Base-by-base conservation (phyloP, 2,113 vertebrate genomes). In the Hippocampus barbouri region DNA sequence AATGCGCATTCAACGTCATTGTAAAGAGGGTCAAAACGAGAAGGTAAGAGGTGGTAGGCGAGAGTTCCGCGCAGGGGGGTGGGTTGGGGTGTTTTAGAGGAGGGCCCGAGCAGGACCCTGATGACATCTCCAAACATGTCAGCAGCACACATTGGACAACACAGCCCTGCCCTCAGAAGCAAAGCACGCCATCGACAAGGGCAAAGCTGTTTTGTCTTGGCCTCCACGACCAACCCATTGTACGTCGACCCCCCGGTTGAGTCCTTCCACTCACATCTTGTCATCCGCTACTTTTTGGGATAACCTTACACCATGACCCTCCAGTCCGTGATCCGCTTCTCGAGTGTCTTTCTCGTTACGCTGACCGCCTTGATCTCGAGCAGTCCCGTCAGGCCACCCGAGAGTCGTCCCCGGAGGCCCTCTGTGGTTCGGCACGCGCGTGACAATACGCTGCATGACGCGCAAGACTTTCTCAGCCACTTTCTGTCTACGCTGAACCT, bases 401-500 rank as follows among this genome's bases (percentile, higher is more conserved):
- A 94, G 66, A 91, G 87, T 73, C 91, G 88, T 1, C 82, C 68
- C 75, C 75, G 68, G 76, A 69, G 53, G 53, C 21, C 63, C 21
- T 88, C 91, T 21, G 66, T 90, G 74, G 88, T 88, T 67, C 88
- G 92, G 23, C 88, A 93, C 57, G 89, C 90, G 0, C 89, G 89
- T 0, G 94, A 94, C 83, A 84, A 90, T 76, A 87, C 93, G 63
- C 89, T 94, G 62, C 91, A 94, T 2, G 92, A 95, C 85, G 91
- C 95, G 60, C 93, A 93, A 89, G 92, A 90, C 0, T 83, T 98
- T 77, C 88, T 98, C 53, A 92, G 93, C 0, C 94, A 96, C 53
- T 93, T 98, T 75, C 90, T 98, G 83, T 95, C 94, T 85, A 95
- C 94, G 0, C 62, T 97, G 70, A 98, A 99, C 85, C 87, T 96